Percentiles rank a stretch among this genome's conserved stretches.
Conservation (phyloP, 37 sponge, comb jelly and placozoan species). For the Hormiphora californensis region DNA sequence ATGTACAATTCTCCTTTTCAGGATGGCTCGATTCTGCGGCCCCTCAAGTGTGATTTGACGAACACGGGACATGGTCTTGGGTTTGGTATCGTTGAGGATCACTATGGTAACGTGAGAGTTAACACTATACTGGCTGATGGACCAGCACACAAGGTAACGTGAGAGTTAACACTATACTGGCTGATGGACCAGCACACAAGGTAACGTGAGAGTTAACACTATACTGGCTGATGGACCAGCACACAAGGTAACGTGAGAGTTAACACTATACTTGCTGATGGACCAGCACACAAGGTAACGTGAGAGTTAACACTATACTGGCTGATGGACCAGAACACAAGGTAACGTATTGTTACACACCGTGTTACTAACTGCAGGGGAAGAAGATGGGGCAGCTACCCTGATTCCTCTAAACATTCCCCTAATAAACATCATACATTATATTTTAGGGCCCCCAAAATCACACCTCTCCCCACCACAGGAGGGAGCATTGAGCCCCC, state of each 20-base stretch:
- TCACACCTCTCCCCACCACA: no score
- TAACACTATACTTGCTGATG: neutral
- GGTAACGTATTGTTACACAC: neutral
- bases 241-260: neutral
- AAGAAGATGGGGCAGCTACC: no score
- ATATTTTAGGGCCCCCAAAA: no score
- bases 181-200: neutral
- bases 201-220: neutral
- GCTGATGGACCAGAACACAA: neutral
- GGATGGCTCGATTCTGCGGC: neutral
- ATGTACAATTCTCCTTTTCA: neutral
- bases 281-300: neutral
- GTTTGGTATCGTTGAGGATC: constrained; percentile 46
- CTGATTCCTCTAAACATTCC: no score
- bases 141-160: constrained; percentile 26
- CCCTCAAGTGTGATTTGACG: neutral
- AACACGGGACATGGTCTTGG: constrained; percentile 31
- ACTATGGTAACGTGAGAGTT: constrained; percentile 9
- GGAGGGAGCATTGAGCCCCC: no score
- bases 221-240: neutral
- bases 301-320: neutral
- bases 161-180: neutral
- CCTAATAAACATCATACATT: no score
- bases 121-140: constrained; percentile 27
- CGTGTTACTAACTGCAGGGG: neutral